Percentiles rank a stretch among this genome's conserved stretches.
Evolutionary conservation across 2,797 vertebrate genomes (phyloP).

Genomic region (Brachymystax lenok): DNA sequence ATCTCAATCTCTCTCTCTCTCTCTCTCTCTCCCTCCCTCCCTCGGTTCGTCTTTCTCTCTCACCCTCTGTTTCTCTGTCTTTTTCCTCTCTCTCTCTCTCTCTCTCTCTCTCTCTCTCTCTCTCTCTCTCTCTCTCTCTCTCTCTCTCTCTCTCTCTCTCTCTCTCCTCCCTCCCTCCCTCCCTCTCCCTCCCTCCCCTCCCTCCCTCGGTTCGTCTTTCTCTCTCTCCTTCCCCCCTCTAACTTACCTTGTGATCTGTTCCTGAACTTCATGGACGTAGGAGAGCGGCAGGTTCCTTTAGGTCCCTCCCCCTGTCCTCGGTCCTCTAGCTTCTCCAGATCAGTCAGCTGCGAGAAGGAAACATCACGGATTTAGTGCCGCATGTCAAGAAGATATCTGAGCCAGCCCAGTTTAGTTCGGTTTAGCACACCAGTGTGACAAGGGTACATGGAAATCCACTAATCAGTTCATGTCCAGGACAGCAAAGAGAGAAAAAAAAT

Average conservation of each 20-base stretch:
- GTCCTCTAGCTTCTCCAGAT: conserved; percentile 79
- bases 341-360: conserved; percentile 66
- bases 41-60: no score
- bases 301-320: conserved; percentile 63
- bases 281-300: conserved; percentile 79
- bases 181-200: no score
- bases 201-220: background rate
- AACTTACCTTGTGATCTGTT: conserved; percentile 78
- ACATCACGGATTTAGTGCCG: background rate
- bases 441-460: background rate
- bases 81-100: no score
- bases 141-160: no score
- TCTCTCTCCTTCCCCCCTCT: background rate
- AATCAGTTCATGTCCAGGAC: background rate
- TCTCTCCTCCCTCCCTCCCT: background rate
- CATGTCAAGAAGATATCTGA: no score
- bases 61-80: no score
- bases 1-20: no score
- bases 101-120: no score
- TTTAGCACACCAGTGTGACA: no score
- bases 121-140: no score
- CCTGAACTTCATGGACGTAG: conserved; percentile 82
- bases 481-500: background rate
- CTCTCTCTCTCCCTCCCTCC: no score
- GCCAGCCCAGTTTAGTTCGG: no score